These are phyloP conservation scores for Perognathus longimembris DNA, from an alignment of 2,113 vertebrate genomes.

Conservation along the genomic window DNA sequence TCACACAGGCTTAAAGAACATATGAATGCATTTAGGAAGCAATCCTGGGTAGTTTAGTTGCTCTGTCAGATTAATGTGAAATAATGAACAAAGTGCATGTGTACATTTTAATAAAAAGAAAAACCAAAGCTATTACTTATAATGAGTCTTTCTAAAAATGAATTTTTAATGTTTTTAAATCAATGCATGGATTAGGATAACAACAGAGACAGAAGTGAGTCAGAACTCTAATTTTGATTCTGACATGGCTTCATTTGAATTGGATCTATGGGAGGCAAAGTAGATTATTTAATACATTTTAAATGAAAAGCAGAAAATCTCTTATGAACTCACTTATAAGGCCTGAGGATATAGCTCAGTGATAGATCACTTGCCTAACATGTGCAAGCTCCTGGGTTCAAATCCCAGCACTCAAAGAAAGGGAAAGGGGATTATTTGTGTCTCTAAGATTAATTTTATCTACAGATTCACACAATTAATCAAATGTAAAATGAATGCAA, in stretches of 20 bases:
- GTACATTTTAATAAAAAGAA: not conserved
- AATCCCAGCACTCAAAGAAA: not conserved
- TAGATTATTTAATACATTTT: not conserved
- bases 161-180: not conserved
- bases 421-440: not conserved
- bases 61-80: not conserved
- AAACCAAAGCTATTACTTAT: not conserved
- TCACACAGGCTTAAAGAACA: constrained; percentile 16
- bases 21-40: constrained; percentile 39
- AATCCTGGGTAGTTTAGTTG: not conserved
- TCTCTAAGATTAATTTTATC: not conserved
- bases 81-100: not conserved
- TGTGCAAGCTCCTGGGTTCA: not conserved
- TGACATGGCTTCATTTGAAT: not conserved
- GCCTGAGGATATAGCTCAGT: not conserved
- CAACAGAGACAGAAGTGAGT: not conserved
- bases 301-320: constrained; percentile 26
- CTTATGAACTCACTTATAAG: not conserved
- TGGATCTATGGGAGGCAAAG: not conserved
- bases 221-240: not conserved
- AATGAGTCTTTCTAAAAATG: not conserved
- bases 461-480: not conserved
- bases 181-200: not conserved
- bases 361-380: not conserved
- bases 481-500: not conserved